Conservation (phyloP, 2,797 vertebrate species). For the Rhinatrema bivittatum region DNA sequence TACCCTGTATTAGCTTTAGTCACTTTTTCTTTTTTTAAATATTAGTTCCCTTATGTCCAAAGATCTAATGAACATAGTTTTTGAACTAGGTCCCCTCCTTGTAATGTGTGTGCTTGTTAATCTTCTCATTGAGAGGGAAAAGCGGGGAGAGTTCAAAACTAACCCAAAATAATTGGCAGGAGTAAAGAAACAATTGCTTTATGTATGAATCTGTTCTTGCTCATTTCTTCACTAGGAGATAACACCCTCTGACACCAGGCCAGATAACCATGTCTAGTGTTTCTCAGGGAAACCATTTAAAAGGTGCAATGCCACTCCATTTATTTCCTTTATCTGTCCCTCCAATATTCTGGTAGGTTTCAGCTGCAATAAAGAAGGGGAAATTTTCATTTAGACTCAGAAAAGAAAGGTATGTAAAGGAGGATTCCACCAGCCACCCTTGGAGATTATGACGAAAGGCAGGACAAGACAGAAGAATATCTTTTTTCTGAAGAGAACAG, state of each 20-base stretch:
- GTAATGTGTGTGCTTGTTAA: slow-evolving; percentile 30
- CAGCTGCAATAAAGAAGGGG: slow-evolving; percentile 6
- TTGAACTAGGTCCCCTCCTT: slow-evolving; percentile 33
- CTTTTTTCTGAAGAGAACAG: slow-evolving; percentile 22
- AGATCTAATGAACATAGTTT: slow-evolving; percentile 40
- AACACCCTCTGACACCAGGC: slow-evolving; percentile 34
- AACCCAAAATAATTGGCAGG: slow-evolving; percentile 33
- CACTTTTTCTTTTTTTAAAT: too few species aligned
- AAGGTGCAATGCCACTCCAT: slow-evolving; percentile 38
- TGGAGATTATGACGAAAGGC: slow-evolving; percentile 15
- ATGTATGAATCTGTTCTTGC: slow-evolving; percentile 24
- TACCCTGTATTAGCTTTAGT: too few species aligned
- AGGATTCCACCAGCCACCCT: neutral
- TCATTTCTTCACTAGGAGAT: slow-evolving; percentile 37
- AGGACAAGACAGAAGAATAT: slow-evolving; percentile 14
- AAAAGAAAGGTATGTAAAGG: slow-evolving; percentile 1
- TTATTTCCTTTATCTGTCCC: slow-evolving; percentile 37
- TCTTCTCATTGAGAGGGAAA: slow-evolving; percentile 35
- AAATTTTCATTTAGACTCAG: slow-evolving; percentile 28
- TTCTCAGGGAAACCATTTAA: slow-evolving; percentile 41
- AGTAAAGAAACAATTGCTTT: slow-evolving; percentile 32
- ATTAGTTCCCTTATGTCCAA: slow-evolving; percentile 31
- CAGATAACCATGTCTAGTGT: slow-evolving; percentile 38
- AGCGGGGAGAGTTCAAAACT: slow-evolving; percentile 32
- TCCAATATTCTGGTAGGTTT: slow-evolving; percentile 27